Percentiles rank a stretch among this genome's conserved stretches.
phyloP scores from a whole-genome alignment of 2,113 vertebrate genomes.

The Oryzias woworae region DNA sequence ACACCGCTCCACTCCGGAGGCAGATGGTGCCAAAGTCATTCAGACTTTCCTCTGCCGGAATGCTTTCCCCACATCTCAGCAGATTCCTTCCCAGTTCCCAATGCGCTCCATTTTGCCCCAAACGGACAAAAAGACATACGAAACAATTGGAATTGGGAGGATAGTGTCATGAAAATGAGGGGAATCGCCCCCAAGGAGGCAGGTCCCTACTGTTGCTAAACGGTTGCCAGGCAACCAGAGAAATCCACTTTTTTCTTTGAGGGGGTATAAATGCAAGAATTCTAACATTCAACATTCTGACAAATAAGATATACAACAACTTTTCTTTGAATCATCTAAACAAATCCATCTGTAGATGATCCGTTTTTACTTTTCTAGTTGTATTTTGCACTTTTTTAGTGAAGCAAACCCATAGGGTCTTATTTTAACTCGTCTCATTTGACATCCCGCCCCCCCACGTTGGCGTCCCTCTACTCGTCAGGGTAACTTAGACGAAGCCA shows the following conservation, averaged over 20 bases:
- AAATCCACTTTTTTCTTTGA: not conserved
- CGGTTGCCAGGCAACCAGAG: not conserved
- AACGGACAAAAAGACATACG: too few relatives aligned
- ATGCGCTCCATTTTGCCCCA: too few relatives aligned
- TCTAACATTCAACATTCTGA: too few relatives aligned
- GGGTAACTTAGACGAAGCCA: constrained; percentile 65
- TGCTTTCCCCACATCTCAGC: not conserved
- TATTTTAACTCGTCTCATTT: not conserved
- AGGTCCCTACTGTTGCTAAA: not conserved
- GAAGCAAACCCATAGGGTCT: too few relatives aligned
- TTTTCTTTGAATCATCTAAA: too few relatives aligned
- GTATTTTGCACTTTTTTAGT: too few relatives aligned
- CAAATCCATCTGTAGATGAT: too few relatives aligned
- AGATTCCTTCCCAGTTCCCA: too few relatives aligned
- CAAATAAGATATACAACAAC: too few relatives aligned
- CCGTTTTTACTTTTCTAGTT: not conserved
- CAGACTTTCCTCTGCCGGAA: constrained; percentile 16
- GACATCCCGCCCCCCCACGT: constrained; percentile 30
- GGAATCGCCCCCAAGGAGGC: not conserved
- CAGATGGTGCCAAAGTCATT: constrained; percentile 79
- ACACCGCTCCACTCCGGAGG: constrained; percentile 60
- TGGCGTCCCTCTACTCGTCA: constrained; percentile 58
- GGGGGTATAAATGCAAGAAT: too few relatives aligned
- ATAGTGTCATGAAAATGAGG: too few relatives aligned
- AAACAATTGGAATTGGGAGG: too few relatives aligned